Evolutionary conservation across 30 jellyfish, hydroid and myxozoan genomes (phyloP), one percentile per base, ranked within the genome.

Genomic region (Nemopilema nomurai): DNA sequence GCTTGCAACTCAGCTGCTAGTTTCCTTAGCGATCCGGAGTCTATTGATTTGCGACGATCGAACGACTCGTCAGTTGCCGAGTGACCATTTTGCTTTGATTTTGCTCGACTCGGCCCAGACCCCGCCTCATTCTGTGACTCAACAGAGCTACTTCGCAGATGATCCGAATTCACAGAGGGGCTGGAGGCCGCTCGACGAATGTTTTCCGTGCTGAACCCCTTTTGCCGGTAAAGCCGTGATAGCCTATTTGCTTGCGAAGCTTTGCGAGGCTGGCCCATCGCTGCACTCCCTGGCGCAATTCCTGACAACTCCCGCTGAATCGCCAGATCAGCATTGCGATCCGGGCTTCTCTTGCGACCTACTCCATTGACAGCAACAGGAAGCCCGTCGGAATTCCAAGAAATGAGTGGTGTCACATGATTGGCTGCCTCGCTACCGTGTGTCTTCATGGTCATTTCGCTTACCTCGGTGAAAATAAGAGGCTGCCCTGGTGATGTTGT

Each of bases 11-110:
- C 99, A 4, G 87, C 95, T 0, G 96, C 96, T 22, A 94, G 97
- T 77, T 89, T 94, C 30, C 91, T 86, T 51, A 94, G 84, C 18
- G 99, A 90, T 65, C 99, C 99, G 49, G 99, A 94, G 75, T 94
- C 99, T 28, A 94, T 94, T 20, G 99, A 94, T 77, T 94, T 94
- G 24, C 99, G 87, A 22, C 99, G 69, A 72, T 94, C 95, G 49
- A 81, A 51, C 16, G 89, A 76, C 19, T 82, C 99, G 25, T 68
- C 96, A 19, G 26, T 79, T 76, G 50, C 24, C 26, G 52, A 25
- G 0, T 82, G 85, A 17, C 51, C 27, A 22, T 69, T 23, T 20
- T 75, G 82, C 19, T 57, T 83, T 20, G 62, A 50, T 22, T 52
- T 23, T 22, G 65, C 50, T 29, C 84, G 57, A 28, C 30, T 52